Conservation (phyloP, 2,797 vertebrate species). For the Staurois parvus region DNA sequence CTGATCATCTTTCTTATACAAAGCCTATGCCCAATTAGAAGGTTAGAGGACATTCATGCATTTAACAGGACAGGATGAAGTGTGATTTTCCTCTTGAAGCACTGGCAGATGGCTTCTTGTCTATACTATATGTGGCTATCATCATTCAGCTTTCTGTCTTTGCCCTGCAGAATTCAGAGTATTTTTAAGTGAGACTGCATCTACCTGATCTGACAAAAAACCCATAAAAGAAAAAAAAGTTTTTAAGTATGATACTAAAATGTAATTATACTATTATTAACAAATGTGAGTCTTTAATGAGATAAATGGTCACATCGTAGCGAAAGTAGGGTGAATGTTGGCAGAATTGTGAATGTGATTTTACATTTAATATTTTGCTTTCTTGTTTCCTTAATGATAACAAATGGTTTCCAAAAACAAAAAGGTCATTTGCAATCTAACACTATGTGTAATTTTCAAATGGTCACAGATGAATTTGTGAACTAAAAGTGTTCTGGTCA, state of each 20-base stretch:
- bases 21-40: too few relatives aligned
- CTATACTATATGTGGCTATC: background rate
- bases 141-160: background rate
- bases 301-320: too few relatives aligned
- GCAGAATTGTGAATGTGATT: too few relatives aligned
- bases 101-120: conserved; percentile 3
- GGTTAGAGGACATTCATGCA: background rate
- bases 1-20: background rate
- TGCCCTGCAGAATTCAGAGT: background rate
- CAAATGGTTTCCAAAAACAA: background rate
- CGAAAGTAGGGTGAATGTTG: too few relatives aligned
- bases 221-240: too few relatives aligned
- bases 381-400: too few relatives aligned
- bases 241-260: background rate
- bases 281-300: too few relatives aligned
- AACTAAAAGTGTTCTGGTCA: background rate
- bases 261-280: background rate
- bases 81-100: too few relatives aligned
- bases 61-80: background rate
- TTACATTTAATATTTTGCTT: too few relatives aligned
- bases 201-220: too few relatives aligned
- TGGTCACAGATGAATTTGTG: background rate
- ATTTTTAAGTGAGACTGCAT: too few relatives aligned
- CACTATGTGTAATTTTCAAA: background rate
- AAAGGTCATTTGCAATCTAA: background rate